Conservation (phyloP, 2,797 vertebrate genomes). For the Spatula versicolor region DNA sequence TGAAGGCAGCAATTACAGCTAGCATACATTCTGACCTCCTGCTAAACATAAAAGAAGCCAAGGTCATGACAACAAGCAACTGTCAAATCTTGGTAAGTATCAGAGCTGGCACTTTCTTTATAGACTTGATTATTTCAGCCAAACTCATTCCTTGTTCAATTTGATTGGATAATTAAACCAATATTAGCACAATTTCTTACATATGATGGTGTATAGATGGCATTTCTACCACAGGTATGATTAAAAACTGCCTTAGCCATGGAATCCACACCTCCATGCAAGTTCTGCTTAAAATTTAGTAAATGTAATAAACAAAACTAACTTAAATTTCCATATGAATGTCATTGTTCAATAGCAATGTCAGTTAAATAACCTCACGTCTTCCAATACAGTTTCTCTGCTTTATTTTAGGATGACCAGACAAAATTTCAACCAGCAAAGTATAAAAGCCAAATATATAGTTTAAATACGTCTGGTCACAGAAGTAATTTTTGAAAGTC, state of each 20-base stretch:
- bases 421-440: neutral
- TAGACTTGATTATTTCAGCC: constrained; percentile 50
- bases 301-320: neutral
- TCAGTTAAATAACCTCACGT: neutral
- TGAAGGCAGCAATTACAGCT: neutral
- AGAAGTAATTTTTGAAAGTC: neutral
- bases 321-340: neutral
- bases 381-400: neutral
- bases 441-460: neutral
- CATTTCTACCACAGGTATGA: neutral
- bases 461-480: neutral
- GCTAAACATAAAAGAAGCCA: neutral
- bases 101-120: constrained; percentile 29
- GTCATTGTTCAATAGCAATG: neutral
- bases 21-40: neutral
- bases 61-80: neutral
- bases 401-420: neutral
- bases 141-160: constrained; percentile 68
- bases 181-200: constrained; percentile 35
- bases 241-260: neutral
- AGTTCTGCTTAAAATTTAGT: neutral
- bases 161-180: constrained; percentile 68
- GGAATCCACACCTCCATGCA: neutral
- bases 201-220: neutral
- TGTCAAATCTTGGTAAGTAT: constrained; percentile 31